Evolutionary conservation across 2,888 invertebrate genomes (phyloP).

Genomic region (Noctua fimbriata): DNA sequence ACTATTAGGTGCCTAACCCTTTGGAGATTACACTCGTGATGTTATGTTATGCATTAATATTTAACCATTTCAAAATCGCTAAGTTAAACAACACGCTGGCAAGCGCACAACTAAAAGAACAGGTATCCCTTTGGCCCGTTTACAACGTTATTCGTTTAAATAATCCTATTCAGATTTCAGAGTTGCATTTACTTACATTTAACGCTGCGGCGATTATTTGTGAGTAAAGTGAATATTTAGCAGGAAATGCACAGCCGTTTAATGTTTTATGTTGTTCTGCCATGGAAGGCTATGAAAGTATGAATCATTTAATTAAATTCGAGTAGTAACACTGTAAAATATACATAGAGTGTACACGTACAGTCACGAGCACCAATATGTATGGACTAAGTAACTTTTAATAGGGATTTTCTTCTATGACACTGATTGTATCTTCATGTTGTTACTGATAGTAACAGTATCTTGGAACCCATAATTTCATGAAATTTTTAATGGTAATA

Average conservation of each 20-base stretch:
- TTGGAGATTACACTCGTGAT: too few relatives aligned
- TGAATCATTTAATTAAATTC: not conserved
- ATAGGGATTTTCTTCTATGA: too few relatives aligned
- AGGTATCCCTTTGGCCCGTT: conserved; percentile 37
- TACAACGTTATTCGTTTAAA: conserved; percentile 41
- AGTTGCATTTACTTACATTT: conserved; percentile 39
- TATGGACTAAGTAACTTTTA: too few relatives aligned
- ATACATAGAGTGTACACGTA: too few relatives aligned
- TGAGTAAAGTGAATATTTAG: conserved; percentile 30
- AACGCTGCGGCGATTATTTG: conserved; percentile 14
- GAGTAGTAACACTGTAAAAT: too few relatives aligned
- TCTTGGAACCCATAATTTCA: too few relatives aligned
- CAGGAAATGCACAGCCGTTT: not conserved
- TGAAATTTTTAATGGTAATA: too few relatives aligned
- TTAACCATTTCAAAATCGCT: conserved; percentile 23
- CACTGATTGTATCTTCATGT: too few relatives aligned
- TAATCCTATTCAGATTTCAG: conserved; percentile 37
- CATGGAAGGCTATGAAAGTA: not conserved
- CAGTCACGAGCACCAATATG: too few relatives aligned
- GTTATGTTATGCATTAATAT: not conserved
- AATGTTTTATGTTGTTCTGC: not conserved
- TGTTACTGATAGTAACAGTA: too few relatives aligned
- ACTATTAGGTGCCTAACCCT: too few relatives aligned
- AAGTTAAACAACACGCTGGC: conserved; percentile 4
- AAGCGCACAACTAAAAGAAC: conserved; percentile 42